phyloP scores from a whole-genome alignment of 1,140 invertebrate genomes.

The Vanessa atalanta region DNA sequence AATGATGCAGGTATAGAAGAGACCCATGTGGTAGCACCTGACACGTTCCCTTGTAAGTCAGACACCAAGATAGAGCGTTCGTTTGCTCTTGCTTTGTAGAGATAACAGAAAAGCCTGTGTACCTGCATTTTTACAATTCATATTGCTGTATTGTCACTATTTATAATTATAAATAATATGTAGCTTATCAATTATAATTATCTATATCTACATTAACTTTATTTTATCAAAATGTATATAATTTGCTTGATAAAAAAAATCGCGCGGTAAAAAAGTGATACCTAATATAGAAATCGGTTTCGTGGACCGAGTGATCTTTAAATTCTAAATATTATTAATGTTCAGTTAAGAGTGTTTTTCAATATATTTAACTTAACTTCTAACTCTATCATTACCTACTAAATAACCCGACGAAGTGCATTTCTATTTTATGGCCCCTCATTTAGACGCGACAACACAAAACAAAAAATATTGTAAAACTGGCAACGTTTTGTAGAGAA shows the following conservation, averaged over 20 bases:
- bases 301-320: not conserved
- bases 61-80: slow-evolving; percentile 38
- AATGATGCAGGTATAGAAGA: slow-evolving; percentile 54
- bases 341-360: not conserved
- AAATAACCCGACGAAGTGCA: slow-evolving; percentile 54
- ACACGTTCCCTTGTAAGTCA: slow-evolving; percentile 51
- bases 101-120: slow-evolving; percentile 6
- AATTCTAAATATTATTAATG: not conserved
- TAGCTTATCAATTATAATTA: too few relatives aligned
- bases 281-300: not conserved
- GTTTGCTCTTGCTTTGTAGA: slow-evolving; percentile 17
- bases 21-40: slow-evolving; percentile 62
- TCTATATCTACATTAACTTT: too few relatives aligned
- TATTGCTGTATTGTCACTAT: not conserved
- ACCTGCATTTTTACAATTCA: slow-evolving; percentile 5
- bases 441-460: slow-evolving; percentile 73
- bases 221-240: not conserved
- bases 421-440: slow-evolving; percentile 75
- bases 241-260: not conserved
- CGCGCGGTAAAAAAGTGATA: not conserved
- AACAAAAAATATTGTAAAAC: slow-evolving; percentile 73
- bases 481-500: slow-evolving; percentile 61
- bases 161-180: not conserved
- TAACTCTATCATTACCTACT: slow-evolving; percentile 48
- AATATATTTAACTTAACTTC: slow-evolving; percentile 23